Conservation (phyloP, 1,140 invertebrate species). For the Melipona quadrifasciata region DNA sequence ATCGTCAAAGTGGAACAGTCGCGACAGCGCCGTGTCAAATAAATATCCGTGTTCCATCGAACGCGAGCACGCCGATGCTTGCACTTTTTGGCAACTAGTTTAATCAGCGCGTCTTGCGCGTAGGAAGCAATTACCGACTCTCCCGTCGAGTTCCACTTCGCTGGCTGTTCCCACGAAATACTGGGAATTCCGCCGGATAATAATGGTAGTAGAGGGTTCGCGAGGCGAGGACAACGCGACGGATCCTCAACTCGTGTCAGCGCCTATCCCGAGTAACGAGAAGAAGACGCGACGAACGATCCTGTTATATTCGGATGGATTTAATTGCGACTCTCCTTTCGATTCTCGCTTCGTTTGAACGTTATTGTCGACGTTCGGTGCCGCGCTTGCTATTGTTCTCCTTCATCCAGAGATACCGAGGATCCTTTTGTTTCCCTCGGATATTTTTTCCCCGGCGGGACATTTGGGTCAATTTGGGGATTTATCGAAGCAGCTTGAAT, state of each 20-base stretch:
- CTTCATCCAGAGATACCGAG: neutral
- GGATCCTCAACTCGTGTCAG: slow-evolving; percentile 26
- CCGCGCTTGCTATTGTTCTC: slow-evolving; percentile 27
- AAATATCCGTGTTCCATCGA: neutral
- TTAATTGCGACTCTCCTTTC: slow-evolving; percentile 34
- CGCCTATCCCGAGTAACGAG: slow-evolving; percentile 25
- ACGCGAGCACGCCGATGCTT: neutral
- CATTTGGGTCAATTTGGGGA: slow-evolving; percentile 21
- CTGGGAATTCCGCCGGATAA: slow-evolving; percentile 28
- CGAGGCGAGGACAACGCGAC: neutral
- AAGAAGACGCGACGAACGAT: slow-evolving; percentile 28
- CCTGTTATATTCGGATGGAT: slow-evolving; percentile 43
- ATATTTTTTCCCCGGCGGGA: neutral
- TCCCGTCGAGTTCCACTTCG: slow-evolving; percentile 39
- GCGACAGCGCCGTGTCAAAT: slow-evolving; percentile 5
- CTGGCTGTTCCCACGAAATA: slow-evolving; percentile 31
- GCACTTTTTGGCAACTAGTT: slow-evolving; percentile 55
- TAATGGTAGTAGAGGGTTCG: slow-evolving; percentile 18
- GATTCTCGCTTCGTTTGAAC: slow-evolving; percentile 16
- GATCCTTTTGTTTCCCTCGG: neutral
- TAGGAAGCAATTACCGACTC: slow-evolving; percentile 45
- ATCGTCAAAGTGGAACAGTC: neutral
- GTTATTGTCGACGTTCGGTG: neutral
- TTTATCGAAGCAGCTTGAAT: neutral
- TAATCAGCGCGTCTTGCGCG: slow-evolving; percentile 51